Evolutionary conservation across 2,113 vertebrate species (phyloP).

Genomic region (Plectropomus leopardus): DNA sequence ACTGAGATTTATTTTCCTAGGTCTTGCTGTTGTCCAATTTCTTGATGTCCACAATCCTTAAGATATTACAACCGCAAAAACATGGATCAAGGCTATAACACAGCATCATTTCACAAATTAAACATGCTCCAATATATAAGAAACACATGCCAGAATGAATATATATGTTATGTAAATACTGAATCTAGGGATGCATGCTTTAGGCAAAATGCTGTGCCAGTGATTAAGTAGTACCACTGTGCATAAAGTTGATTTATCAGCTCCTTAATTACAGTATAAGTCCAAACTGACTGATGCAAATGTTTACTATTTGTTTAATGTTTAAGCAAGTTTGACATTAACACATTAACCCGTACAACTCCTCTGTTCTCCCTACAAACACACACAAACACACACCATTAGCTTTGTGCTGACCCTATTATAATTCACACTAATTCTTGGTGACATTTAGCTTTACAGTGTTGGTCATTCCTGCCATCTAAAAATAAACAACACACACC

Average conservation of each 20-base stretch:
- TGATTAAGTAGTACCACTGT: background rate
- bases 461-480: slow-evolving; percentile 41
- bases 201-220: background rate
- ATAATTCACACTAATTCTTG: slow-evolving; percentile 49
- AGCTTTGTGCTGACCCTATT: slow-evolving; percentile 48
- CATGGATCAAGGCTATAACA: background rate
- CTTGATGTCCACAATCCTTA: background rate
- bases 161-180: background rate
- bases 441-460: slow-evolving; percentile 49
- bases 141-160: slow-evolving; percentile 3
- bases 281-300: background rate
- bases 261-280: background rate
- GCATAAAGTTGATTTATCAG: background rate
- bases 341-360: background rate
- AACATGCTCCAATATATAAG: background rate
- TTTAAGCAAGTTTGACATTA: slow-evolving; percentile 30
- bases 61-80: background rate
- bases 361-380: background rate
- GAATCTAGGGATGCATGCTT: background rate
- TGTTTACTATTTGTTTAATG: slow-evolving; percentile 1
- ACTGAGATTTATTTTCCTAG: background rate
- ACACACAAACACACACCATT: slow-evolving; percentile 34
- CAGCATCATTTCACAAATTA: background rate
- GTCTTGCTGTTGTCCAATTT: background rate
- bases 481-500: slow-evolving; percentile 53